phyloP scores from a whole-genome alignment of 2,797 vertebrate genomes.

The Danio kyathit region DNA sequence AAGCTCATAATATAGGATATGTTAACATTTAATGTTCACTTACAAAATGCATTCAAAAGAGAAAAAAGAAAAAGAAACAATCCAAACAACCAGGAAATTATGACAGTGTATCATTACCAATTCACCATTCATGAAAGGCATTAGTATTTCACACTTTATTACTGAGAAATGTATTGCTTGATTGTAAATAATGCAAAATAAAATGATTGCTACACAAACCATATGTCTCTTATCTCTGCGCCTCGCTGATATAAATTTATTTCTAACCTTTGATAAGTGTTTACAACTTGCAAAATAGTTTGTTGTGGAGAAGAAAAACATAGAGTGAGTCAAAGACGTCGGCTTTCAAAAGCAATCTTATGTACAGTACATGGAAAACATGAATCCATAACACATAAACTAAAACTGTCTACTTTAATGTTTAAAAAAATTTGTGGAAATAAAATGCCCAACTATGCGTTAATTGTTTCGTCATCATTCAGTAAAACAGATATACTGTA shows the following conservation, averaged over 20 bases:
- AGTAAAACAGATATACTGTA: too few species aligned
- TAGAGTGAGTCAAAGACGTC: too few species aligned
- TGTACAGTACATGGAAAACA: too few species aligned
- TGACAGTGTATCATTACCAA: neutral
- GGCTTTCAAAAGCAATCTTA: too few species aligned
- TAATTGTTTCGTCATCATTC: too few species aligned
- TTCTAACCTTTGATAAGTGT: neutral
- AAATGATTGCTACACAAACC: neutral
- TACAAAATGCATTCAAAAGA: neutral
- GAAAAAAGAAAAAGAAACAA: neutral
- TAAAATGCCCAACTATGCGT: too few species aligned
- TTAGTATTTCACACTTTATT: too few species aligned
- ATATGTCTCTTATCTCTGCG: conserved; percentile 14
- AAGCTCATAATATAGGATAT: neutral
- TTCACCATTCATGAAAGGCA: neutral
- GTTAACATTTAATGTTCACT: neutral
- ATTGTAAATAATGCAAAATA: neutral
- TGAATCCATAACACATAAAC: too few species aligned
- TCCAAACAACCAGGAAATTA: neutral
- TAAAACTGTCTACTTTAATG: too few species aligned
- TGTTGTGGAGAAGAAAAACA: neutral
- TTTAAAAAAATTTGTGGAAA: too few species aligned
- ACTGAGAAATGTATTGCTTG: neutral
- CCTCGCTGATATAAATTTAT: neutral
- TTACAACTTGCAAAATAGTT: neutral